phyloP scores from a whole-genome alignment of 2,797 vertebrate species.

The Melanotaenia boesemani region DNA sequence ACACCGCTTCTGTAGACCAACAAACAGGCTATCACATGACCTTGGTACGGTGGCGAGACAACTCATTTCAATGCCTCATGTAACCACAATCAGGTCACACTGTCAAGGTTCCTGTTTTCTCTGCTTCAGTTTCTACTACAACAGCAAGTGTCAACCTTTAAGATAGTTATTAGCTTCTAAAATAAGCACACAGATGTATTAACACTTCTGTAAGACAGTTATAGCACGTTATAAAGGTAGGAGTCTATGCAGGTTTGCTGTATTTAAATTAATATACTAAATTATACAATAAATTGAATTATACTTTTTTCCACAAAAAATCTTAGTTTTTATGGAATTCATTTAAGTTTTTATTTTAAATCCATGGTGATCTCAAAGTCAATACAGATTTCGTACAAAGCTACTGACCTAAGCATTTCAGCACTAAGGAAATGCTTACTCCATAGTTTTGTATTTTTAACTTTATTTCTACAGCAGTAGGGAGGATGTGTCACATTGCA shows the following conservation, averaged over 20 bases:
- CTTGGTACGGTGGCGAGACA: constrained; percentile 5
- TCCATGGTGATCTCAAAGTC: too few relatives aligned
- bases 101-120: constrained; percentile 19
- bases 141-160: neutral
- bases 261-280: neutral
- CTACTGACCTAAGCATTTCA: too few relatives aligned
- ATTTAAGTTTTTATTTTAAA: too few relatives aligned
- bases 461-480: too few relatives aligned
- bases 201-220: neutral
- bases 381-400: too few relatives aligned
- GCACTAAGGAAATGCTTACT: too few relatives aligned
- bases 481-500: too few relatives aligned
- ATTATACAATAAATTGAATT: neutral
- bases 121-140: neutral
- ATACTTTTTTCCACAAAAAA: too few relatives aligned
- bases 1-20: constrained; percentile 40
- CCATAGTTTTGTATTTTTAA: too few relatives aligned
- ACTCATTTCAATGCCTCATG: constrained; percentile 47
- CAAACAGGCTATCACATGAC: constrained; percentile 57
- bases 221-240: neutral
- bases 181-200: neutral
- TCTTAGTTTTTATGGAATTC: too few relatives aligned
- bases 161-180: neutral
- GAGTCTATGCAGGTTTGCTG: neutral
- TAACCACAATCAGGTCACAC: constrained; percentile 64